Conservation (phyloP, 2,113 vertebrate species). For the Gambusia affinis region DNA sequence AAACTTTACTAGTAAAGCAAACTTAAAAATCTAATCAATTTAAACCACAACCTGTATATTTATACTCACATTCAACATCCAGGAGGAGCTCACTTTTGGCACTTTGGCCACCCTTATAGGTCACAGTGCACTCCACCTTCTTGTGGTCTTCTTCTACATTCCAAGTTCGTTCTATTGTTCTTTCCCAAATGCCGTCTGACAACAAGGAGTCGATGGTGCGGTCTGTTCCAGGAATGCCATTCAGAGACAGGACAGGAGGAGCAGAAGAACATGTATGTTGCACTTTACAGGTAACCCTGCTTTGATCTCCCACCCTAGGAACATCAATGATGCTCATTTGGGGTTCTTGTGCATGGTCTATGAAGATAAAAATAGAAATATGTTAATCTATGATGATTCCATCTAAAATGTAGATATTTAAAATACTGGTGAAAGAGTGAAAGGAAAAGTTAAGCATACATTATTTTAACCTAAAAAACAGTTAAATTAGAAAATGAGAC, state of each 20-base stretch:
- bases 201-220: not conserved
- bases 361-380: conserved; percentile 12
- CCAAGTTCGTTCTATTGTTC: conserved; percentile 44
- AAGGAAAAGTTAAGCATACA: not conserved
- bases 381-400: not conserved
- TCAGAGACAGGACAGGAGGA: conserved; percentile 45
- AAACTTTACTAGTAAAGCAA: not conserved
- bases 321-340: conserved; percentile 45
- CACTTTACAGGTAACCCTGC: conserved; percentile 60
- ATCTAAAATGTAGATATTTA: not conserved
- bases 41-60: not conserved
- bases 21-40: not conserved
- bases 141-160: conserved; percentile 46
- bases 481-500: not conserved
- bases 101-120: conserved; percentile 43
- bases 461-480: not conserved
- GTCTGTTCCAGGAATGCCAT: conserved; percentile 16
- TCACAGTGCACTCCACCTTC: conserved; percentile 54
- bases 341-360: conserved; percentile 56
- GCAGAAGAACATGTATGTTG: conserved; percentile 47
- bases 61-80: conserved; percentile 66
- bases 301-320: conserved; percentile 54
- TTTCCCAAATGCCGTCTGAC: conserved; percentile 60
- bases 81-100: conserved; percentile 43
- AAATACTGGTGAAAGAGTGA: not conserved